Evolutionary conservation across 2,888 invertebrate genomes (phyloP), one percentile per base, ranked within the genome.

Genomic region (Ischnura elegans): DNA sequence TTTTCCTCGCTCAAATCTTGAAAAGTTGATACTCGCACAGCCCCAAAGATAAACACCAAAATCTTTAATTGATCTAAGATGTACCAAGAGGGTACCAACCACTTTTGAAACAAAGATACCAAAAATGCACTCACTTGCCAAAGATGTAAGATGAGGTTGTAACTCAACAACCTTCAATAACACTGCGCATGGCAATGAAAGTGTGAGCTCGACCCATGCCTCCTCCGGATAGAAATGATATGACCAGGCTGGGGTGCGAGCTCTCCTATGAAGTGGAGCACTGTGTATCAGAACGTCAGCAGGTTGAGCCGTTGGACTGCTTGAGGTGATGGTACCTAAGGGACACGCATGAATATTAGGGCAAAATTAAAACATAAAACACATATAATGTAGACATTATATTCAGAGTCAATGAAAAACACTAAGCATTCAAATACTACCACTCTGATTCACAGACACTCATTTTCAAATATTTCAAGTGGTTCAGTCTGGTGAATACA

Each of bases 181-280:
- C 95, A 99, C 97, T 29, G 99, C 98, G 95, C 98, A 98, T 0
- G 99, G 99, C 95, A 99, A 96, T 43, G 98, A 97, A 93, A 99
- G 97, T 8, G 98, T 98, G 87, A 99, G 97, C 96, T 99, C 99
- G 0, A 99, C 98, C 96, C 98, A 98, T 76, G 98, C 98, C 96
- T 99, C 98, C 95, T 97, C 97, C 51, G 98, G 98, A 96, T 98
- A 99, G 96, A 99, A 99, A 96, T 99, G 98, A 96, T 99, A 99
- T 51, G 98, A 98, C 99, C 99, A 99, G n/a, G 99, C 98, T 6
- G 99, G 98, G 0, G 98, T 98, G 94, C 99, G 97, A 43, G 98
- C 98, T 84, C 99, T 96, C 85, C 98, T 97, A 95, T 98, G 98
- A 4, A 98, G 98, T 0, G 98, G 98, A 0, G 97, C 97, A 93